Evolutionary conservation across 2,797 vertebrate genomes (phyloP).

Genomic region (Myotis vivesi): DNA sequence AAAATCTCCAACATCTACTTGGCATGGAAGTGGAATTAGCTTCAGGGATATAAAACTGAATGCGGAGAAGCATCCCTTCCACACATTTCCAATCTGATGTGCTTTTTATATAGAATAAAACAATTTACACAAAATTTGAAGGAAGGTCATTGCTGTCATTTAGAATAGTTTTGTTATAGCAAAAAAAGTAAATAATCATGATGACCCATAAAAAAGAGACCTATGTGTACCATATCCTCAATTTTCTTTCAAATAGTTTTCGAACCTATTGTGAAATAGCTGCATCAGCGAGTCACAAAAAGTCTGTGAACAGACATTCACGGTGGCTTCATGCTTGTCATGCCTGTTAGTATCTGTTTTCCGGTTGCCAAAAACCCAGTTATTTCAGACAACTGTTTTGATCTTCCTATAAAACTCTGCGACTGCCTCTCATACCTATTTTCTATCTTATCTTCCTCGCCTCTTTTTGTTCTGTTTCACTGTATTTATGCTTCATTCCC

Average conservation of each 20-base stretch:
- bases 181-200: conserved; percentile 64
- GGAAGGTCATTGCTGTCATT: conserved; percentile 5
- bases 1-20: conserved; percentile 72
- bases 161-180: conserved; percentile 44
- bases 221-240: neutral
- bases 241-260: conserved; percentile 18
- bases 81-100: conserved; percentile 46
- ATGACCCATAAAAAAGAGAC: conserved; percentile 40
- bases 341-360: neutral
- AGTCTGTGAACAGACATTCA: conserved; percentile 51
- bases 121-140: conserved; percentile 45
- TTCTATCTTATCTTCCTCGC: neutral
- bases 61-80: conserved; percentile 41
- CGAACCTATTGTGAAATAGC: conserved; percentile 43
- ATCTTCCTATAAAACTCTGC: conserved; percentile 22
- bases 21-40: conserved; percentile 56
- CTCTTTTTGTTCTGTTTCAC: neutral
- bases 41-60: conserved; percentile 68
- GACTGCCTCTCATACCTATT: neutral
- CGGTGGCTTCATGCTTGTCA: neutral
- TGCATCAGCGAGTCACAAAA: conserved; percentile 36
- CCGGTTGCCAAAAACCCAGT: neutral
- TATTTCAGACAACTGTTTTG: conserved; percentile 37
- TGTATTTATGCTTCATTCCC: conserved; percentile 20
- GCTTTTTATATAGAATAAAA: conserved; percentile 53